phyloP scores from a whole-genome alignment of 2,113 vertebrate genomes.

The Sterna hirundo region DNA sequence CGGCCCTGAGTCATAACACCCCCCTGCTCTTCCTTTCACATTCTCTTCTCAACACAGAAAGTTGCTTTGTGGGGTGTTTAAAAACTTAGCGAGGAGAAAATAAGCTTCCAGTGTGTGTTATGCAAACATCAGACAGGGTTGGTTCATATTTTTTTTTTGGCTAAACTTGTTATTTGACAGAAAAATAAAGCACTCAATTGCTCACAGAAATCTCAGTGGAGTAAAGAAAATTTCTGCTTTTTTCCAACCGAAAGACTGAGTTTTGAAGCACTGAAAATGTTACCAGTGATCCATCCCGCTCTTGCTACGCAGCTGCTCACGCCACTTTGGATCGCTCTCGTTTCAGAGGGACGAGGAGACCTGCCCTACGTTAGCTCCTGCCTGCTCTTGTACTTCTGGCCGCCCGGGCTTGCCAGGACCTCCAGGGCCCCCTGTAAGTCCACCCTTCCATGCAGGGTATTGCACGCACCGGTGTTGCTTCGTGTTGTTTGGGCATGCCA shows the following conservation, averaged over 20 bases:
- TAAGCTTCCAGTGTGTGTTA: not conserved
- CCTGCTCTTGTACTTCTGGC: slow-evolving; percentile 82
- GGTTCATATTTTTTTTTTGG: not conserved
- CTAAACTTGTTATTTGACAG: not conserved
- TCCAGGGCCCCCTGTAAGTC: slow-evolving; percentile 82
- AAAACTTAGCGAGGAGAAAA: not conserved
- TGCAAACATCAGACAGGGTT: not conserved
- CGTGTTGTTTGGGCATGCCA: rapidly evolving
- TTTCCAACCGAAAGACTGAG: not conserved
- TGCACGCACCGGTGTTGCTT: rapidly evolving
- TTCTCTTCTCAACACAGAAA: not conserved
- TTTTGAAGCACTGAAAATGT: not conserved
- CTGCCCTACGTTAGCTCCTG: slow-evolving; percentile 79
- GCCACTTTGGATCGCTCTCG: not conserved
- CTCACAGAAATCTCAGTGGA: not conserved
- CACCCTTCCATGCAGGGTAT: rapidly evolving
- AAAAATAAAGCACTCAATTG: not conserved
- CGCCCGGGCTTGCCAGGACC: slow-evolving; percentile 80
- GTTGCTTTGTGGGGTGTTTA: not conserved
- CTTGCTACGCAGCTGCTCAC: not conserved
- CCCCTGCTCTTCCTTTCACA: not conserved
- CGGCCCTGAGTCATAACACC: not conserved
- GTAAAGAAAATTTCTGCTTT: not conserved
- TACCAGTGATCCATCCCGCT: not conserved
- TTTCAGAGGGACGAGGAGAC: slow-evolving; percentile 85